Evolutionary conservation across 2,797 vertebrate genomes (phyloP), one percentile per base, ranked within the genome.

Genomic region (Mastacembelus armatus): DNA sequence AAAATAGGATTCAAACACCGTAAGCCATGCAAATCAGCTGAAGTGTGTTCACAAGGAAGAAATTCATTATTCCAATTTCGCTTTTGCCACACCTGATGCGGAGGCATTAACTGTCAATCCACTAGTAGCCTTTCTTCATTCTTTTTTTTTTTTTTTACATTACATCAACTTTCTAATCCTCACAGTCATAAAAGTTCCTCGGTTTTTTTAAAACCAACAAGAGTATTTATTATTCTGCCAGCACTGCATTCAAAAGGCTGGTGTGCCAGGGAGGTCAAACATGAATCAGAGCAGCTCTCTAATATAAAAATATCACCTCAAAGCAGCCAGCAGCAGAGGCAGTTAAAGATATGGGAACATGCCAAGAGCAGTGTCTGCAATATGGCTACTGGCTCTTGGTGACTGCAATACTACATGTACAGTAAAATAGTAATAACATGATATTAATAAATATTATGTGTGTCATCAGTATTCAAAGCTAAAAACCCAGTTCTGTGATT

Each of bases 221-320:
- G 32, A 66, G 43, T 62, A 49, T 85, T 79, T 78, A 72, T 81
- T 88, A 81, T 81, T 82, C 68, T 45, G 52, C 68, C 63, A 26
- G 72, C 29, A 5, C 48, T 51, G 72, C 48, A 51, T 73, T 70
- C 36, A 66, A 78, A 79, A 74, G 62, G 60, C 42, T 36, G 35
- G 52, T 44, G 71, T 77, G 59, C 50, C 77, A 76, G 26, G 27
- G 77, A 85, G 82, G 85, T 91, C 88, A 89, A 85, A 80, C 73
- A 84, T 84, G 83, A 88, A 86, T 86, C 78, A 84, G 73, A 84
- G 65, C 45, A 2, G 48, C 72, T 77, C 61, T 81, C 73, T 87
- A 75, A 87, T 83, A 71, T 80, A 85, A 88, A 86, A 82, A 84
- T 80, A 85, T 81, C 12, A 29, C 62, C 80, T 85, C 58, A 81